These are phyloP conservation scores for Platycheirus rosarum DNA, from an alignment of 2,888 invertebrate species.

Conservation along the genomic window DNA sequence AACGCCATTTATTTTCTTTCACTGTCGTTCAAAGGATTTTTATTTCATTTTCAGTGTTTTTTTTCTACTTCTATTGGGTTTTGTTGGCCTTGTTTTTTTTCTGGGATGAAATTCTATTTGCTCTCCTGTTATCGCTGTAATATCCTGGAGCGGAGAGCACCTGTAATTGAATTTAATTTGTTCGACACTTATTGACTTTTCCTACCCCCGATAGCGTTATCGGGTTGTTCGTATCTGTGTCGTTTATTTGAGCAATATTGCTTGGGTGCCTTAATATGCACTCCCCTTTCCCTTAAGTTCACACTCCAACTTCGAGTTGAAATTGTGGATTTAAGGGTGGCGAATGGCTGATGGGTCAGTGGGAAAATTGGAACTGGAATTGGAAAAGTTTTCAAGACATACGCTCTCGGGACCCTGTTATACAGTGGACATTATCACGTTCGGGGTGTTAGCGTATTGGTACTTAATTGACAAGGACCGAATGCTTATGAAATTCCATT, in stretches of 20 bases:
- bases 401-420: conserved; percentile 8
- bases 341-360: not conserved
- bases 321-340: conserved; percentile 53
- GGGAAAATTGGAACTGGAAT: conserved; percentile 44
- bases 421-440: conserved; percentile 61
- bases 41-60: conserved; percentile 66
- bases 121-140: conserved; percentile 72
- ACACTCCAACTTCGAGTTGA: conserved; percentile 18
- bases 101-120: conserved; percentile 72
- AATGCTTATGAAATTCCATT: conserved; percentile 60
- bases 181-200: conserved; percentile 74
- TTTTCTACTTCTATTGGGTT: conserved; percentile 10
- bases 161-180: conserved; percentile 74
- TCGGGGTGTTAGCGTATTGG: conserved; percentile 58
- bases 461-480: conserved; percentile 53
- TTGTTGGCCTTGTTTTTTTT: conserved; percentile 19
- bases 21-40: conserved; percentile 65
- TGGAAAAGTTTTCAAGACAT: conserved; percentile 48
- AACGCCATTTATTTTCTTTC: conserved; percentile 37
- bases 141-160: conserved; percentile 73
- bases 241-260: conserved; percentile 68
- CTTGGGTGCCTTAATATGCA: conserved; percentile 33
- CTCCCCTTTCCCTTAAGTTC: not conserved
- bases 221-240: conserved; percentile 51
- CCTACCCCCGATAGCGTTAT: conserved; percentile 20